Conservation (phyloP, 64 coral and sea anemone species). For the Platygyra sinensis region DNA sequence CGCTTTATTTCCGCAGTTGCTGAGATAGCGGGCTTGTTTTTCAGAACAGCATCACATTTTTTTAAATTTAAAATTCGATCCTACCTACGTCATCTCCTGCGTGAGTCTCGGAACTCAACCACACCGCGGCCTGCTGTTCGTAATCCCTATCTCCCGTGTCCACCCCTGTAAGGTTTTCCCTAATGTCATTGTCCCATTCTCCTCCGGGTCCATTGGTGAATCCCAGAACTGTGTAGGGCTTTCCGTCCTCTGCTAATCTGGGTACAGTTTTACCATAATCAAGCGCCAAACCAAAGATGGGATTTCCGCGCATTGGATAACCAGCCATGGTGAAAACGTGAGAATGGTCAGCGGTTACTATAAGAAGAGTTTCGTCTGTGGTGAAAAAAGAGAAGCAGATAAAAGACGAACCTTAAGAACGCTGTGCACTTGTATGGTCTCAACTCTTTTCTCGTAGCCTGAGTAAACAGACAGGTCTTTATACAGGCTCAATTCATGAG, state of each 20-base stretch:
- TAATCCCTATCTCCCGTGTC: too few relatives aligned
- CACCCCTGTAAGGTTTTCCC: too few relatives aligned
- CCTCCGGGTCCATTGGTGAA: too few relatives aligned
- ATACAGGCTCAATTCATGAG: too few relatives aligned
- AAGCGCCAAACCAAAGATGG: conserved; percentile 67
- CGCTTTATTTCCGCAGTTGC: too few relatives aligned
- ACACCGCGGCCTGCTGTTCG: conserved; percentile 68
- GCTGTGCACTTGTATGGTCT: too few relatives aligned
- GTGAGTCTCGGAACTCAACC: conserved; percentile 35
- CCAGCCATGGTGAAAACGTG: conserved; percentile 80
- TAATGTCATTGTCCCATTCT: too few relatives aligned
- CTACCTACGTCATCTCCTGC: conserved; percentile 84
- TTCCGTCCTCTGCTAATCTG: conserved; percentile 33
- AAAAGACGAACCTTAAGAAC: too few relatives aligned
- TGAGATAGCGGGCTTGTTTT: too few relatives aligned
- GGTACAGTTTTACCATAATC: background rate
- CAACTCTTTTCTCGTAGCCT: too few relatives aligned
- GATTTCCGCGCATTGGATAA: conserved; percentile 70
- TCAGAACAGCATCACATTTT: too few relatives aligned
- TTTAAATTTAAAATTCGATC: background rate
- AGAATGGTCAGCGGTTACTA: conserved; percentile 80
- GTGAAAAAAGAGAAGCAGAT: background rate
- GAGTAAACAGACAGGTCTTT: too few relatives aligned
- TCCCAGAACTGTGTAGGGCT: conserved; percentile 85
- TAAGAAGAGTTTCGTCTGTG: conserved; percentile 75